phyloP scores from a whole-genome alignment of 1,140 invertebrate species.

The Radopholus similis region DNA sequence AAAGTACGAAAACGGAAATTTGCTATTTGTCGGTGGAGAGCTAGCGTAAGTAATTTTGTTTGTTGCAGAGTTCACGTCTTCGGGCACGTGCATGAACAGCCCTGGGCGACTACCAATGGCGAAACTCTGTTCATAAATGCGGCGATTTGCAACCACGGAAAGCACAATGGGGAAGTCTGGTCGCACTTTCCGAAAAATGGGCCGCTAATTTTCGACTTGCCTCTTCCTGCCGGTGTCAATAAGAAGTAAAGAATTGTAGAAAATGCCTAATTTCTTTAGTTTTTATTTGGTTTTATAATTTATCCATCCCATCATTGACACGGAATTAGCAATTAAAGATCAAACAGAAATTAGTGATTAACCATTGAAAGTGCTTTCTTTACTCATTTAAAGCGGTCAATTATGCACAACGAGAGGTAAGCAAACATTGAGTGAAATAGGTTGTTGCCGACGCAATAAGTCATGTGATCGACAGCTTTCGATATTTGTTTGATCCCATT shows the following conservation, averaged over 20 bases:
- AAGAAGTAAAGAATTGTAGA: constrained; percentile 20
- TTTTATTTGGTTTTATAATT: too few species aligned
- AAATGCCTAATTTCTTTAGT: too few species aligned
- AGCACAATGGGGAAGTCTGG: neutral
- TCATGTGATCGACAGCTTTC: too few species aligned
- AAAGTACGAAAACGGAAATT: constrained; percentile 58
- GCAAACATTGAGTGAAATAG: too few species aligned
- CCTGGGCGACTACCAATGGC: constrained; percentile 40
- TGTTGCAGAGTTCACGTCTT: constrained; percentile 67
- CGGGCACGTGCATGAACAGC: constrained; percentile 42
- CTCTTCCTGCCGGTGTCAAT: constrained; percentile 29
- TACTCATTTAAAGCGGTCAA: too few species aligned
- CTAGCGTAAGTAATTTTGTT: neutral
- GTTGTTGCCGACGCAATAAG: too few species aligned
- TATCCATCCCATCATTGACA: too few species aligned
- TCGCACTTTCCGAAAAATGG: constrained; percentile 1
- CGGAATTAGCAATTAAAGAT: too few species aligned
- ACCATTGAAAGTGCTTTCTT: too few species aligned
- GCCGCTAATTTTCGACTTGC: constrained; percentile 47
- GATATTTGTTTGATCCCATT: too few species aligned
- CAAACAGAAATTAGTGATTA: too few species aligned
- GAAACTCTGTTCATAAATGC: constrained; percentile 43
- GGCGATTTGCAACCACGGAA: constrained; percentile 38
- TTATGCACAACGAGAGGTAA: too few species aligned
- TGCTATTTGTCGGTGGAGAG: constrained; percentile 81